Base-by-base conservation (phyloP, 1,140 invertebrate genomes). In the Zaprionus kolodkinae region DNA sequence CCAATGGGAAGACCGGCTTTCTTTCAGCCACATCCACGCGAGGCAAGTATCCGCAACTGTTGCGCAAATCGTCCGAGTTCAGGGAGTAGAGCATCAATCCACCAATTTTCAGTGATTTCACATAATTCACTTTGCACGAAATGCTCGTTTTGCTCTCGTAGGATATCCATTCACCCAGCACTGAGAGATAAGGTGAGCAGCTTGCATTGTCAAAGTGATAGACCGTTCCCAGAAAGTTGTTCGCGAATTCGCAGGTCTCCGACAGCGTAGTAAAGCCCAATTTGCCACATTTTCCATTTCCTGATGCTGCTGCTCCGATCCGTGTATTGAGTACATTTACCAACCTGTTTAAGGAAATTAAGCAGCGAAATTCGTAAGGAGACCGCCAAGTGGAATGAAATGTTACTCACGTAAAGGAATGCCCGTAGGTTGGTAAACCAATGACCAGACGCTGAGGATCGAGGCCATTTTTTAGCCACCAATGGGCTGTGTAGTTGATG, bases 401-500 rank as follows among this genome's bases (percentile, higher is more conserved):
- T 50, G 30, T 9, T 11, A 92, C 93, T 92, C 92, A 95, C 95
- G 92, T 95, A 76, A 95, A 98, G 3, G 95, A 95, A 91, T 97
- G 96, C 7, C 97, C 98, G 93, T 98, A 99, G 30, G 97, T 97
- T 35, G 98, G 97, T 74, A 99, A 94, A 0, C 98, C 98, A 17
- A 99, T 93, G 10, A 98, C 95, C 27, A 99, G 95, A 93, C 99
- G 99, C 25, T 95, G 93, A 59, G 93, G 93, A 3, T 97, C 96
- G 93, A 98, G 95, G 21, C 98, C 98, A 74, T 96, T 95, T 3
- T 93, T 81, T 1, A 96, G 73, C 96, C 97, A 99, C 94, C 97
- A 96, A 72, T 96, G 94, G 0, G 96, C 95, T 3, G 97, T 96
- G 92, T 96, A 97, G 90, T 97, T 97, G 0, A 96, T 95, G 91